Evolutionary conservation across 2,888 invertebrate species (phyloP).

Genomic region (Athalia cordata): DNA sequence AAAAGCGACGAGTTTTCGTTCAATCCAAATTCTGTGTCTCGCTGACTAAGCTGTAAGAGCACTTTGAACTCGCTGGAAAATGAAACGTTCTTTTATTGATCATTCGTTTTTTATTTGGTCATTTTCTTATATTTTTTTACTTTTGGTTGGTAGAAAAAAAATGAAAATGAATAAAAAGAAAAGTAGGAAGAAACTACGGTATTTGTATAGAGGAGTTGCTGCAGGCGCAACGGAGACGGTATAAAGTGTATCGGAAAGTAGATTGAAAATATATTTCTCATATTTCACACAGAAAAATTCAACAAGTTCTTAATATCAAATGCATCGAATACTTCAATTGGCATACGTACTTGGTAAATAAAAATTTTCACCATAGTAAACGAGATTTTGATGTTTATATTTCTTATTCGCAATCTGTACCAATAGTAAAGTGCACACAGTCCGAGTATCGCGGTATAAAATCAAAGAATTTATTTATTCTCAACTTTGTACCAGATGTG

Average conservation of each 20-base stretch:
- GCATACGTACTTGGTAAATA: conserved; percentile 1
- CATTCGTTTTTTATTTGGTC: too few species aligned
- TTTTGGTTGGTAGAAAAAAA: neutral
- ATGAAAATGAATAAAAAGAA: neutral
- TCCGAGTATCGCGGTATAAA: too few species aligned
- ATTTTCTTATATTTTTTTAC: too few species aligned
- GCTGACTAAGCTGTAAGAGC: too few species aligned
- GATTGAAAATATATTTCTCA: neutral
- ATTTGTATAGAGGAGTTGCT: too few species aligned
- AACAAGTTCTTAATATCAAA: conserved; percentile 39
- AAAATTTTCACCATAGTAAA: conserved; percentile 21
- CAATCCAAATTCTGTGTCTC: too few species aligned
- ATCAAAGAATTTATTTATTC: too few species aligned
- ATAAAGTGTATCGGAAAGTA: neutral
- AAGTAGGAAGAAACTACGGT: neutral
- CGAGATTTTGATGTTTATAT: conserved; percentile 33
- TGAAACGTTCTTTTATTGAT: too few species aligned
- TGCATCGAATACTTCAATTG: conserved; percentile 25
- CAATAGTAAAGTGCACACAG: too few species aligned
- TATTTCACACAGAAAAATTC: conserved; percentile 7
- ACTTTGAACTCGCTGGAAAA: too few species aligned
- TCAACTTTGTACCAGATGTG: neutral
- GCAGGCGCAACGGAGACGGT: too few species aligned
- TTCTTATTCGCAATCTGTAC: conserved; percentile 1
- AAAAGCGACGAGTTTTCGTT: too few species aligned